Evolutionary conservation across 2,888 invertebrate species (phyloP).

Genomic region (Leucoma salicis): DNA sequence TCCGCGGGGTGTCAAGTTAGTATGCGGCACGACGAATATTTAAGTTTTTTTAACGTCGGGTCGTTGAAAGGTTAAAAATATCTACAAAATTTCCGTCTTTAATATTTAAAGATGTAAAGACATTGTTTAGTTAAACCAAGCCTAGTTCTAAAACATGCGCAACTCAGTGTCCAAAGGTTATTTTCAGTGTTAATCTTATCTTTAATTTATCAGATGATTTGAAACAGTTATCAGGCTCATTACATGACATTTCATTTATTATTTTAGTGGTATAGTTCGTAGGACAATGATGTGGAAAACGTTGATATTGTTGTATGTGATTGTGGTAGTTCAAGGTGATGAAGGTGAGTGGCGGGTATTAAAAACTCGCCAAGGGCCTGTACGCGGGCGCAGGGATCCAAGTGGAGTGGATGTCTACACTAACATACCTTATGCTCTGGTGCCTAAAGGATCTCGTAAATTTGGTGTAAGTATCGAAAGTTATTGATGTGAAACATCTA

Average conservation of each 20-base stretch:
- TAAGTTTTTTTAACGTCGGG: too few relatives aligned
- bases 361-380: slow-evolving; percentile 39
- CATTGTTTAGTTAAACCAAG: too few relatives aligned
- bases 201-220: neutral
- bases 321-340: slow-evolving; percentile 9
- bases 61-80: too few relatives aligned
- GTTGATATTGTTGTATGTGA: slow-evolving; percentile 9
- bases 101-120: too few relatives aligned
- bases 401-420: slow-evolving; percentile 9
- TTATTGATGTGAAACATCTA: too few relatives aligned
- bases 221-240: neutral
- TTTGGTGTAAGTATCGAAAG: slow-evolving; percentile 12
- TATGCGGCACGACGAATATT: too few relatives aligned
- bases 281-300: slow-evolving; percentile 1
- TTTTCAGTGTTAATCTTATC: neutral
- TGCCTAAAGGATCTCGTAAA: slow-evolving; percentile 14
- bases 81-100: too few relatives aligned
- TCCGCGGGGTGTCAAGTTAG: too few relatives aligned
- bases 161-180: too few relatives aligned
- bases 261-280: neutral
- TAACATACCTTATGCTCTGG: slow-evolving; percentile 26
- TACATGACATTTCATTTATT: neutral
- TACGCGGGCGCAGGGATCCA: slow-evolving; percentile 42
- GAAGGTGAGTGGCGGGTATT: slow-evolving; percentile 29
- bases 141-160: too few relatives aligned